phyloP scores from a whole-genome alignment of 2,113 vertebrate species.

The Cyphomyrus plagiostoma region DNA sequence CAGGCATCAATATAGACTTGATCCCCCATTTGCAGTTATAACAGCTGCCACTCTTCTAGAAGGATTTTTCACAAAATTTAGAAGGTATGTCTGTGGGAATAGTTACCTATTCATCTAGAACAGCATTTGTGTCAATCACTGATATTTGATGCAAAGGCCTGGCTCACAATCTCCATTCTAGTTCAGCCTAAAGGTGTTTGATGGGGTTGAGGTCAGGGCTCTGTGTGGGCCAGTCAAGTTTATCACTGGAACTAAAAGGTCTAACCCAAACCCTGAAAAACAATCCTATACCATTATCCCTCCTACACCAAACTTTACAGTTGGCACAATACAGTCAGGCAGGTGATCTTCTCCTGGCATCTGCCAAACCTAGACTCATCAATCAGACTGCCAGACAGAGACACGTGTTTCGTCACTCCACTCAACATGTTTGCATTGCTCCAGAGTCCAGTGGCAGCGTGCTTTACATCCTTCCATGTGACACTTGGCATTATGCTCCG shows the following conservation, averaged over 20 bases:
- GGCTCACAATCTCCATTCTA: background rate
- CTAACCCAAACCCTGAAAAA: background rate
- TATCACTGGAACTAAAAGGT: background rate
- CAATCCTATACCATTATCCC: background rate
- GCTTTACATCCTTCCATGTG: background rate
- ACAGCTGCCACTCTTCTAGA: background rate
- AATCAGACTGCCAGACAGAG: background rate
- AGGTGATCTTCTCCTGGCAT: background rate
- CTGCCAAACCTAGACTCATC: background rate
- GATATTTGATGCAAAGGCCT: background rate
- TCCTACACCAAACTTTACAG: background rate
- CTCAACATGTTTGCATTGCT: background rate
- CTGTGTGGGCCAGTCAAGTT: background rate
- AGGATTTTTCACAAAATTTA: background rate
- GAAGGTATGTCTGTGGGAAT: background rate
- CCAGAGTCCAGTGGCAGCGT: background rate
- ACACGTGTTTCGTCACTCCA: background rate
- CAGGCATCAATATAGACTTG: background rate
- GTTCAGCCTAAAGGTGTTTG: background rate
- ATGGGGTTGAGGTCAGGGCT: background rate
- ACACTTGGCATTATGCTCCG: background rate
- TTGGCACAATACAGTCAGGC: background rate
- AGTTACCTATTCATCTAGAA: background rate
- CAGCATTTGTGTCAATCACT: background rate
- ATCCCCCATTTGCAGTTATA: background rate